Evolutionary conservation across 2,888 invertebrate species (phyloP).

Genomic region (Lasioglossum malachurum): DNA sequence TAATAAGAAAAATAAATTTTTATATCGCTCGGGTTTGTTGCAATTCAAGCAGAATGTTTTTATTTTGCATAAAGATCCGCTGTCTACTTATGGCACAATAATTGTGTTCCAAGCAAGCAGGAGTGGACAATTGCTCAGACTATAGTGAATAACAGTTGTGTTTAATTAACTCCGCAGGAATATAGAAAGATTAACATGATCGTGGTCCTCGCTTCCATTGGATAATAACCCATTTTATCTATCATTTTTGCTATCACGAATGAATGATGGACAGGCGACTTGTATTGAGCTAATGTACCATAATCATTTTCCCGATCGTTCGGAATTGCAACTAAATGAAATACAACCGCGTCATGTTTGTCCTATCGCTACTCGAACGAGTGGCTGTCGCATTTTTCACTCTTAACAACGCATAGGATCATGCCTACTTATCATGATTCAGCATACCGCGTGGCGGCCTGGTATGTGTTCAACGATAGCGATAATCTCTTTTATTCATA

Average conservation of each 20-base stretch:
- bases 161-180: background rate
- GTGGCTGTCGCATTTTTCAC: background rate
- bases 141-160: background rate
- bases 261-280: background rate
- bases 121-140: no score
- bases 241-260: background rate
- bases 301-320: background rate
- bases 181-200: background rate
- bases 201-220: background rate
- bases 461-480: background rate
- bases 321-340: background rate
- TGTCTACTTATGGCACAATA: no score
- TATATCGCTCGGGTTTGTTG: no score
- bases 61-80: no score
- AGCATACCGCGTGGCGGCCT: background rate
- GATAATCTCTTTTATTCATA: background rate
- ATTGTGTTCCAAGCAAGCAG: no score
- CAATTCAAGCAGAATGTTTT: no score
- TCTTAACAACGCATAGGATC: background rate
- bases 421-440: background rate
- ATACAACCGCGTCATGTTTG: background rate
- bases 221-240: background rate
- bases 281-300: background rate
- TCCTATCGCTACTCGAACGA: background rate
- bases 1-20: no score